These are phyloP conservation scores for Bicyclus anynana DNA, from an alignment of 1,140 invertebrate species.

Conservation along the genomic window DNA sequence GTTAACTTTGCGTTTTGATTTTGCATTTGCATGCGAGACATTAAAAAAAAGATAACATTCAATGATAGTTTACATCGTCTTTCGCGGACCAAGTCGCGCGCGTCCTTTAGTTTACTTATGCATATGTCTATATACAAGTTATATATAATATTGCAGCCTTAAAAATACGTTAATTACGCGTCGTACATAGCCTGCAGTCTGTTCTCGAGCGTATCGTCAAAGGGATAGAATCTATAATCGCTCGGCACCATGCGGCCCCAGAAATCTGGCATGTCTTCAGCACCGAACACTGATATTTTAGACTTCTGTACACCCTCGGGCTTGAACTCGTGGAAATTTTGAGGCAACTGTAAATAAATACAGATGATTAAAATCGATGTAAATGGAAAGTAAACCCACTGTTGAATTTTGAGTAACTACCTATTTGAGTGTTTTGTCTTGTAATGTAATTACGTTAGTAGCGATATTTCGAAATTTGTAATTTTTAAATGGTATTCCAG, in stretches of 20 bases:
- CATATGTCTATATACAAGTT: neutral
- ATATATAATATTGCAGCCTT: slow-evolving; percentile 2
- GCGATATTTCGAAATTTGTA: too few species aligned
- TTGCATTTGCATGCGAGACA: too few species aligned
- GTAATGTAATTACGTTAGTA: too few species aligned
- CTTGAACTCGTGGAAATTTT: neutral
- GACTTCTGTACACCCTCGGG: neutral
- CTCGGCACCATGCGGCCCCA: neutral
- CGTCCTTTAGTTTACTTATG: neutral
- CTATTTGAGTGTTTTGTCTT: too few species aligned
- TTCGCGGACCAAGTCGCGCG: too few species aligned
- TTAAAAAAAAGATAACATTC: too few species aligned
- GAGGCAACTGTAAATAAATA: neutral
- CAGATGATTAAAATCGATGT: neutral
- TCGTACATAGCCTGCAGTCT: slow-evolving; percentile 1
- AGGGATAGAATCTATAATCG: slow-evolving; percentile 2
- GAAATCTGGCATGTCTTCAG: neutral
- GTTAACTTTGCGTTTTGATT: too few species aligned
- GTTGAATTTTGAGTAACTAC: too few species aligned
- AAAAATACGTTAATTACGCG: neutral
- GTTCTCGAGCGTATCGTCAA: slow-evolving; percentile 3
- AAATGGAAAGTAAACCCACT: neutral
- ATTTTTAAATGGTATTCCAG: too few species aligned
- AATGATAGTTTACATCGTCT: too few species aligned
- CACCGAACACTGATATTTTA: neutral